Evolutionary conservation across 2,113 vertebrate species (phyloP).

Genomic region (Cervus canadensis): DNA sequence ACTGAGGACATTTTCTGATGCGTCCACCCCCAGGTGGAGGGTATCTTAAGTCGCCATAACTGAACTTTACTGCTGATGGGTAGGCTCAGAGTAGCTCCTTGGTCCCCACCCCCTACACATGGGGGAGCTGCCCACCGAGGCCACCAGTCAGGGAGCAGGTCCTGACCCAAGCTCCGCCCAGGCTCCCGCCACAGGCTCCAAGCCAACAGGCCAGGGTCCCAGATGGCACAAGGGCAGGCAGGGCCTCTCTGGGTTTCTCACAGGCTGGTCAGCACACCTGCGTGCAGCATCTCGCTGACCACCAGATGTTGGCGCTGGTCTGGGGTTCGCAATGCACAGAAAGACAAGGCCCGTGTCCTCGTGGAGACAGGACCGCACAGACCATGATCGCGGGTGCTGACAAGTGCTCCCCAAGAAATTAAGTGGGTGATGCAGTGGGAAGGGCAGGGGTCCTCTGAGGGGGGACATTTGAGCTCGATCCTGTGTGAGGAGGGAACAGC

Average conservation of each 20-base stretch:
- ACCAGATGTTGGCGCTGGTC: neutral
- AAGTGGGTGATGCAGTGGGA: fast-evolving
- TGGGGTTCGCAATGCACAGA: neutral
- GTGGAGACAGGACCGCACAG: neutral
- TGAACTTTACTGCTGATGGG: neutral
- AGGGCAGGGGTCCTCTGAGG: neutral
- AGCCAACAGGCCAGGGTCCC: neutral
- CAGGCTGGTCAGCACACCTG: neutral
- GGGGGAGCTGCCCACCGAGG: neutral
- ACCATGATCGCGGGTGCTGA: fast-evolving
- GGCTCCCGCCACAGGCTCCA: fast-evolving
- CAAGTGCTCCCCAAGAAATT: neutral
- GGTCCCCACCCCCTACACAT: neutral
- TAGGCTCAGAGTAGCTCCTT: neutral
- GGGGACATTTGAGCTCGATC: neutral
- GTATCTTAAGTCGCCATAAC: too few species aligned
- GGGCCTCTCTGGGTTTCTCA: neutral
- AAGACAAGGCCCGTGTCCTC: neutral
- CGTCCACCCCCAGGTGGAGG: fast-evolving
- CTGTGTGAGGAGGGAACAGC: neutral
- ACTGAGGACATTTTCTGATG: neutral
- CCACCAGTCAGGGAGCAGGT: neutral
- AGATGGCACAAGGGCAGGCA: neutral
- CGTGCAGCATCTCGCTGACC: neutral
- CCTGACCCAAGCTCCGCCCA: neutral